Conservation (phyloP, 2,113 vertebrate species). For the Ariopsis seemanni region DNA sequence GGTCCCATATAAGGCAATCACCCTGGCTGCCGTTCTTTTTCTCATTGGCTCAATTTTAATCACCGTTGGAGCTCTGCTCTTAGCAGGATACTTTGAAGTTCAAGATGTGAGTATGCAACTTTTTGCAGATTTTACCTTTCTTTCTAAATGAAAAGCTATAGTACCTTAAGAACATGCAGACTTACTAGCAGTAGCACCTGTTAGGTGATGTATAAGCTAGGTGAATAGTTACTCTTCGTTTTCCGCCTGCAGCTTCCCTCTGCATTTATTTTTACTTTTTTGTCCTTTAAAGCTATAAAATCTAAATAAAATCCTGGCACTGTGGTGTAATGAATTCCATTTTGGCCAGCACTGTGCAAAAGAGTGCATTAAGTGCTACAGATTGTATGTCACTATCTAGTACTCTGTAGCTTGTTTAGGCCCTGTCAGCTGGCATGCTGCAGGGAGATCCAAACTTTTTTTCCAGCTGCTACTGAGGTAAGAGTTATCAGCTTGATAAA, state of each 20-base stretch:
- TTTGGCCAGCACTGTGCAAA: not conserved
- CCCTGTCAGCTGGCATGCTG: no score
- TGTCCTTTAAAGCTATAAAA: not conserved
- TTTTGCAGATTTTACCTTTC: not conserved
- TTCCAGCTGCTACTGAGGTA: not conserved
- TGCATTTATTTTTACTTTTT: not conserved
- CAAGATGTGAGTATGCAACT: conserved; percentile 75
- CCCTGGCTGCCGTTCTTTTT: conserved; percentile 87
- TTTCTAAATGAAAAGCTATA: not conserved
- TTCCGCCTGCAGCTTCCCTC: not conserved
- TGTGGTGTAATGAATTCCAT: not conserved
- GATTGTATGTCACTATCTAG: no score
- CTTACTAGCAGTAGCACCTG: not conserved
- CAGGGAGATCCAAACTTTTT: not conserved
- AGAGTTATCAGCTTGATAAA: not conserved
- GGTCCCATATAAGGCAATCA: conserved; percentile 96
- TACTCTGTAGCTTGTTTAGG: no score
- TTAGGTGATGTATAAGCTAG: not conserved
- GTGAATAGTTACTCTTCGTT: not conserved
- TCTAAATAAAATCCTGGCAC: not conserved
- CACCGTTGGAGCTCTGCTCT: conserved; percentile 86
- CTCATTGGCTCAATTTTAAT: conserved; percentile 91
- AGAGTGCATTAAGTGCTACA: no score
- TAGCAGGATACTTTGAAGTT: conserved; percentile 90
- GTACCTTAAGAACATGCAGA: not conserved